Evolutionary conservation across 2,888 invertebrate species (phyloP).

Genomic region (Leuctra nigra): DNA sequence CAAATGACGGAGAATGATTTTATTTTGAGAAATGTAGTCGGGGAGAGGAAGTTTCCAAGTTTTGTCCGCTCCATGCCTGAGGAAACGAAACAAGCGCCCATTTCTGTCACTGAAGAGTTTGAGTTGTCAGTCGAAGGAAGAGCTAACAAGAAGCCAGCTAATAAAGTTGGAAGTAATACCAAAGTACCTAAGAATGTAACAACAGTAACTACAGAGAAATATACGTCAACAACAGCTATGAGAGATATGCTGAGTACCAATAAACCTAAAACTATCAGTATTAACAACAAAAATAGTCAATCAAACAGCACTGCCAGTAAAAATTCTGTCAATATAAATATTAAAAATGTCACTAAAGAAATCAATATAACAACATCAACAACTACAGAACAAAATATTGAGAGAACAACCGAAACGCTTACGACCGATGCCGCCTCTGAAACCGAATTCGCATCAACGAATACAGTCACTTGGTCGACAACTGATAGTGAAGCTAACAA

Average conservation of each 20-base stretch:
- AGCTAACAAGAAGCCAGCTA: neutral
- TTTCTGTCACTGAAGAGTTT: conserved; percentile 16
- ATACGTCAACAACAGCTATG: conserved; percentile 20
- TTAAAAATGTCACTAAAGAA: too few relatives aligned
- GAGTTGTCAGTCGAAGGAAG: neutral
- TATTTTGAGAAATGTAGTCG: neutral
- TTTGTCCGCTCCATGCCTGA: conserved; percentile 18
- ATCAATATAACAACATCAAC: too few relatives aligned
- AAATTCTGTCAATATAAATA: too few relatives aligned
- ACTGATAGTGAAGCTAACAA: too few relatives aligned
- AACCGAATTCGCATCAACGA: too few relatives aligned
- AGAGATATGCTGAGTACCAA: conserved; percentile 13
- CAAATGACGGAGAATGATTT: conserved; percentile 44
- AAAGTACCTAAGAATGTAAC: neutral
- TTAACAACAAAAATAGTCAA: too few relatives aligned
- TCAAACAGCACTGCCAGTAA: too few relatives aligned
- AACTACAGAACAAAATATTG: too few relatives aligned
- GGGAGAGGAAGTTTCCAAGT: conserved; percentile 9
- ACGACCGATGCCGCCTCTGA: too few relatives aligned
- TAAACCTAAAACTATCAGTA: conserved; percentile 22
- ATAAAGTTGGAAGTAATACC: conserved; percentile 17
- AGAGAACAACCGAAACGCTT: too few relatives aligned
- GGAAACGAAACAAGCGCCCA: neutral
- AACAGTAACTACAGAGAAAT: conserved; percentile 2
- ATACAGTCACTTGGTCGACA: too few relatives aligned